phyloP scores from a whole-genome alignment of 2,888 invertebrate genomes.

The Tineola bisselliella region DNA sequence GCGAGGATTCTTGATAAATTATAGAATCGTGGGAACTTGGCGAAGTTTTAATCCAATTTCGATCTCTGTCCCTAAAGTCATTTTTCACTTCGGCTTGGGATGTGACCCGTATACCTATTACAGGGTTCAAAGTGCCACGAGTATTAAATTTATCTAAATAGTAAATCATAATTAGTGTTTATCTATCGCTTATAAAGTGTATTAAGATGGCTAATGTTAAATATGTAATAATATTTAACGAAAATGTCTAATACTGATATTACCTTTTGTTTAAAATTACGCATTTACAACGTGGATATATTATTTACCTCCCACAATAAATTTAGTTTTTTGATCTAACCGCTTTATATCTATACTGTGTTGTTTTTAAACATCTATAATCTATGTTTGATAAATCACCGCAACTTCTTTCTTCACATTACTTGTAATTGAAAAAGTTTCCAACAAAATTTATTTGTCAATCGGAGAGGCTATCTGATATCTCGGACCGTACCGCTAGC shows the following conservation, averaged over 20 bases:
- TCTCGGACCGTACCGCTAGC: conserved; percentile 25
- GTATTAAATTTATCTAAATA: neutral
- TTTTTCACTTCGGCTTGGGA: neutral
- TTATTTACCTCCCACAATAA: too few relatives aligned
- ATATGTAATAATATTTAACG: too few relatives aligned
- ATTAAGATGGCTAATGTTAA: too few relatives aligned
- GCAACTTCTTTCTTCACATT: conserved; percentile 2
- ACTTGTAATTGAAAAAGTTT: conserved; percentile 6
- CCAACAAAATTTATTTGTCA: conserved; percentile 8
- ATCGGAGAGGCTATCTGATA: conserved; percentile 3
- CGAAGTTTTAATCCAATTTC: neutral
- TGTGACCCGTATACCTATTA: neutral
- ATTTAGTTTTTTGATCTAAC: neutral
- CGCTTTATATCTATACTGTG: neutral
- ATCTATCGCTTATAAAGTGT: too few relatives aligned
- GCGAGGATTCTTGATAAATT: neutral
- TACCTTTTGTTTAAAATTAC: too few relatives aligned
- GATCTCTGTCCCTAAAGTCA: neutral
- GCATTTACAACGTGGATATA: too few relatives aligned
- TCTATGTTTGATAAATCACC: neutral
- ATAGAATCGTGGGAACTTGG: neutral
- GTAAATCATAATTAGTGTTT: neutral
- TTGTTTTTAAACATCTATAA: neutral
- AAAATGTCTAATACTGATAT: too few relatives aligned
- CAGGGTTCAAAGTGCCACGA: neutral